Percentiles rank a stretch among this genome's conserved stretches.
phyloP scores from a whole-genome alignment of 2,113 vertebrate species.

The Penelope pileata region DNA sequence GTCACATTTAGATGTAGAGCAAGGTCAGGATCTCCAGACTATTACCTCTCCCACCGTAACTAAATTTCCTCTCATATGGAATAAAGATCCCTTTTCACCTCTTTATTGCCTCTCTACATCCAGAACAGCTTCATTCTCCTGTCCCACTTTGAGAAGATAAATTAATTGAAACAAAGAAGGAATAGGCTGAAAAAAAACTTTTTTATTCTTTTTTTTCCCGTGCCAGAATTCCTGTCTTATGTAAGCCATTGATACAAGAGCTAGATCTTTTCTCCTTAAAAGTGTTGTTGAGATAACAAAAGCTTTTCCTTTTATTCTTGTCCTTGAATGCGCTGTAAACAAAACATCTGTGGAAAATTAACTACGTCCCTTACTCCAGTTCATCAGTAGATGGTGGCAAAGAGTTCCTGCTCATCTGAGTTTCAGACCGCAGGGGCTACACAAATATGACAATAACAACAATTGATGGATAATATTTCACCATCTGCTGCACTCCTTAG shows the following conservation, averaged over 20 bases:
- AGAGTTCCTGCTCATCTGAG: conserved; percentile 29
- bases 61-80: not conserved
- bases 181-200: not conserved
- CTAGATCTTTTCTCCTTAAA: not conserved
- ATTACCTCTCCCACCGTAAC: not conserved
- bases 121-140: not conserved
- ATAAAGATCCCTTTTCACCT: not conserved
- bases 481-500: not conserved
- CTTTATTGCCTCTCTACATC: not conserved
- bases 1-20: not conserved
- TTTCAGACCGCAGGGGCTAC: not conserved
- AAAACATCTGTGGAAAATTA: not conserved
- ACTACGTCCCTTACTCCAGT: not conserved
- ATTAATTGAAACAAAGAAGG: not conserved
- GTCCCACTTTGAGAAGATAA: not conserved
- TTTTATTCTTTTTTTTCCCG: not conserved
- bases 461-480: not conserved
- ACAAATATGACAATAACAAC: not conserved
- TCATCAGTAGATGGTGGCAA: conserved; percentile 58
- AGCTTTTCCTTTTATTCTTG: not conserved
- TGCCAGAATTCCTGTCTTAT: not conserved
- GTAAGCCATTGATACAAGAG: not conserved
- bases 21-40: not conserved
- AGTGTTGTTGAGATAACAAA: not conserved
- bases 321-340: not conserved